Conservation (phyloP, 2,888 invertebrate genomes). For the Pyrrhosoma nymphula region DNA sequence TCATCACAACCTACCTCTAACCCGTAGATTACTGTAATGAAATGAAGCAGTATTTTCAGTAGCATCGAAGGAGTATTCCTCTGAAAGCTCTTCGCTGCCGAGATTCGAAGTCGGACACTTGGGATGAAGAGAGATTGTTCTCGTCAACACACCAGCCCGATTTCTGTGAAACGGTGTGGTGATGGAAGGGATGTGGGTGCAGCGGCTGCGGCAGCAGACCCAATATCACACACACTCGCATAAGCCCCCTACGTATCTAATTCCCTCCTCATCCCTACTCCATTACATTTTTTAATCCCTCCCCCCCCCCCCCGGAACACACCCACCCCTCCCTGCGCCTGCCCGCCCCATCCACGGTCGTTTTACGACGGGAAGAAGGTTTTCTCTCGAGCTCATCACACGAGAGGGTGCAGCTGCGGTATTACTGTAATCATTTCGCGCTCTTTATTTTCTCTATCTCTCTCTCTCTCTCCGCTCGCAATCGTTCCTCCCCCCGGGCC, state of each 20-base stretch:
- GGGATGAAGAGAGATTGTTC: too few relatives aligned
- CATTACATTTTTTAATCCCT: not conserved
- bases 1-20: too few relatives aligned
- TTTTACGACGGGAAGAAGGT: not conserved
- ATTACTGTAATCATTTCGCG: conserved; percentile 9
- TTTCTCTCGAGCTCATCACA: not conserved
- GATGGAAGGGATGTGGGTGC: too few relatives aligned
- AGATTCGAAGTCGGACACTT: too few relatives aligned
- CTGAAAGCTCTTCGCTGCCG: too few relatives aligned
- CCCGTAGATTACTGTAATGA: too few relatives aligned
- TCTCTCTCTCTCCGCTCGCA: not conserved
- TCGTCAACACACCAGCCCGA: too few relatives aligned
- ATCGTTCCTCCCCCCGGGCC: not conserved
- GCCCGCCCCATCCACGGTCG: not conserved
- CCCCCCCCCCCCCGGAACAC: not conserved
- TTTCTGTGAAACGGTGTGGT: too few relatives aligned
- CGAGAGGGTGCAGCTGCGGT: conserved; percentile 35
- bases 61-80: too few relatives aligned
- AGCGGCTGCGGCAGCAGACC: not conserved
- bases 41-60: too few relatives aligned
- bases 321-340: not conserved
- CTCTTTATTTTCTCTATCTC: not conserved
- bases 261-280: not conserved
- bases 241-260: not conserved
- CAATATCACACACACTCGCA: not conserved